Percentiles rank a stretch among this genome's conserved stretches.
Evolutionary conservation across 2,888 invertebrate genomes (phyloP).

Genomic region (Hypolimnas misippus): DNA sequence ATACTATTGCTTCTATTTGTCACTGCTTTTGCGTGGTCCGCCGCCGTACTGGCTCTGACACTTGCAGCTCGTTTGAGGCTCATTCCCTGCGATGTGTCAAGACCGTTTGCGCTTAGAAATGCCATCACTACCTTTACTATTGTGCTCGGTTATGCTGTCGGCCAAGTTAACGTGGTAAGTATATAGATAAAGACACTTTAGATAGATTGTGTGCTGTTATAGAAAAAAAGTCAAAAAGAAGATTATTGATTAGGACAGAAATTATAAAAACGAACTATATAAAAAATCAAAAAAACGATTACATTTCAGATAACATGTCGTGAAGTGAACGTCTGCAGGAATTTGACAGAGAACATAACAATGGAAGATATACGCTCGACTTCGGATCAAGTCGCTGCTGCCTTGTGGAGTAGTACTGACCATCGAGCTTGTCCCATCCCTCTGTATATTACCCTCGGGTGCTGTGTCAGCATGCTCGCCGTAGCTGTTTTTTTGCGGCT

Average conservation of each 20-base stretch:
- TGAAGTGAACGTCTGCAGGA: conserved; percentile 70
- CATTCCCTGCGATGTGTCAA: conserved; percentile 93
- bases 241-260: too few species aligned
- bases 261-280: too few species aligned
- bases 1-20: conserved; percentile 93
- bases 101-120: conserved; percentile 91
- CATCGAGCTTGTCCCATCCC: conserved; percentile 93
- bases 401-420: conserved; percentile 79
- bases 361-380: conserved; percentile 78
- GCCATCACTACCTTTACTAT: conserved; percentile 95
- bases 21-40: conserved; percentile 95
- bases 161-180: conserved; percentile 96
- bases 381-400: conserved; percentile 60
- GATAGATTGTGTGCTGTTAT: too few species aligned
- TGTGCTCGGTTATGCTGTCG: conserved; percentile 93
- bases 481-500: conserved; percentile 93
- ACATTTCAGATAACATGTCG: conserved; percentile 79
- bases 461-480: conserved; percentile 92
- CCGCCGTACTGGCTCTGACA: conserved; percentile 92
- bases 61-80: conserved; percentile 92
- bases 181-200: too few species aligned
- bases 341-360: conserved; percentile 75
- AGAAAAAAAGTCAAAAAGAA: too few species aligned
- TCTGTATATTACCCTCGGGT: conserved; percentile 93
- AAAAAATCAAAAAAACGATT: too few species aligned